Evolutionary conservation across 2,113 vertebrate genomes (phyloP), one percentile per base, ranked within the genome.

Genomic region (Takifugu bimaculatus): DNA sequence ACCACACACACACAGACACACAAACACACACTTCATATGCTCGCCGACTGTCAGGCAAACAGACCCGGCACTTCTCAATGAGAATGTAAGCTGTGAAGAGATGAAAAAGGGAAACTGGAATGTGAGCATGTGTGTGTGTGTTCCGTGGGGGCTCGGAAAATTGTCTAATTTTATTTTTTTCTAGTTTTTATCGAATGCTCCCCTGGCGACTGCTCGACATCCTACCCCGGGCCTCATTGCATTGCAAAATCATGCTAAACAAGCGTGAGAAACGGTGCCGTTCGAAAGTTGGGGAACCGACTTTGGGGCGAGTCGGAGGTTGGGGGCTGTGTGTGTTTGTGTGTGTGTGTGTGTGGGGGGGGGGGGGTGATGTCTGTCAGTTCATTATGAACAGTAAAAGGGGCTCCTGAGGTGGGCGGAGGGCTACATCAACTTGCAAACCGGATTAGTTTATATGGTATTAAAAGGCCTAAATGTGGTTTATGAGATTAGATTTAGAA

Each of bases 301-400:
- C 70, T 76, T 60, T 63, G 48, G 48, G 15, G 2, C 14, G 44
- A 13, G 1, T 13, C 14, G 44, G 48, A n/a, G 6, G 35, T 2
- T 10, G 9, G 35, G 1, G 35, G 35, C 7, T 2, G 20, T 20
- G 20, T 20, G 20, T 20, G 20, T 20, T 1, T 20, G 20, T 20
- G 20, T 20, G 20, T 20, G 20, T 20, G 20, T 20, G 20, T 20
- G 20, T 20, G 20, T 61, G 51, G 14, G 50, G 49, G 85, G 88
- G 76, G 88, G 88, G 89, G 85, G 88, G 88, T 88, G 68, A 88
- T 84, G 82, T 88, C 85, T 85, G 72, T 85, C 88, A 79, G 88
- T 88, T 74, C 63, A 86, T 90, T 78, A 89, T 78, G 89, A 70
- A 90, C 70, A 55, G 35, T 10, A 39, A 79, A 70, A 62, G 56